Conservation (phyloP, 2,113 vertebrate genomes). For the Boleophthalmus pectinirostris region DNA sequence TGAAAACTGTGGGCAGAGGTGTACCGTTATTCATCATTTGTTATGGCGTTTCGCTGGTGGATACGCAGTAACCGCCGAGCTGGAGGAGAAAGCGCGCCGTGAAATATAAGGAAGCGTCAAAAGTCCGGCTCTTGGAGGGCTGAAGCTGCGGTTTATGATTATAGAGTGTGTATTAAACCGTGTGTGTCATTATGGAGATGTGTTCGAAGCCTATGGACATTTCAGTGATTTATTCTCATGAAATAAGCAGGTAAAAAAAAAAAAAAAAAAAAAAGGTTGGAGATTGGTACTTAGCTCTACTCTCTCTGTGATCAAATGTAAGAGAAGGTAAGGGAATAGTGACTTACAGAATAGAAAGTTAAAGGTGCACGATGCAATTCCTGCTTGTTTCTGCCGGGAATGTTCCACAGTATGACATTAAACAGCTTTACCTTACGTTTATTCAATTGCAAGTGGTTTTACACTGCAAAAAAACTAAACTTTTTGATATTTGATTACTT, state of each 20-base stretch:
- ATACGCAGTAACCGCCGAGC: slow-evolving; percentile 18
- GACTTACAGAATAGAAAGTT: background rate
- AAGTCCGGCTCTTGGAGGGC: background rate
- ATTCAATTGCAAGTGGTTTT: too few species aligned
- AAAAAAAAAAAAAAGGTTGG: background rate
- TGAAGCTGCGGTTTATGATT: slow-evolving; percentile 19
- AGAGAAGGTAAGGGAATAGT: background rate
- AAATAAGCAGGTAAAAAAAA: background rate
- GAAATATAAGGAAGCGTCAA: slow-evolving; percentile 42
- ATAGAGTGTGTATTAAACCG: slow-evolving; percentile 24
- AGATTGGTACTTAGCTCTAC: background rate
- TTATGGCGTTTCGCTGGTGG: background rate
- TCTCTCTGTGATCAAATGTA: background rate
- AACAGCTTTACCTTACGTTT: too few species aligned
- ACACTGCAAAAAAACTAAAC: too few species aligned
- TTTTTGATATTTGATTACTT: too few species aligned
- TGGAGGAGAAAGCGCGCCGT: slow-evolving; percentile 27
- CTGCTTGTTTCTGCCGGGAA: too few species aligned
- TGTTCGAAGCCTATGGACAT: background rate
- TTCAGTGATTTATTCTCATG: background rate
- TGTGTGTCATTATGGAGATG: slow-evolving; percentile 5
- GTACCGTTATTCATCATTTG: slow-evolving; percentile 40
- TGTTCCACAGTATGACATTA: too few species aligned
- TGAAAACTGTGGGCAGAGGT: slow-evolving; percentile 42
- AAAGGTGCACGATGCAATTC: background rate